These are phyloP conservation scores for Dexiosoma caninum DNA, from an alignment of 2,888 invertebrate genomes.

Conservation along the genomic window DNA sequence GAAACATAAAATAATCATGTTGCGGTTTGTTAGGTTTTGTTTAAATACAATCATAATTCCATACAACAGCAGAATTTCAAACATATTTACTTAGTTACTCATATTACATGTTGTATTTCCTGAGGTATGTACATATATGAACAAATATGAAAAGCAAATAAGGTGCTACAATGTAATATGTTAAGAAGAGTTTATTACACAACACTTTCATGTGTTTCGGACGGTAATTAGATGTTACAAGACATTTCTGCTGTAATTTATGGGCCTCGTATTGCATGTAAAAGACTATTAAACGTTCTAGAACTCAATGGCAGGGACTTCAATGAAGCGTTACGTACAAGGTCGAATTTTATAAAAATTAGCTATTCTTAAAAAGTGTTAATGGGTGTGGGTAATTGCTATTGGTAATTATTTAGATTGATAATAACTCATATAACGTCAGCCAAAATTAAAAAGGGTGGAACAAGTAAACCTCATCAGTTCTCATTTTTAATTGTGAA, in stretches of 20 bases:
- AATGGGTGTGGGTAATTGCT: neutral
- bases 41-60: neutral
- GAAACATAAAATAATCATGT: slow-evolving; percentile 48
- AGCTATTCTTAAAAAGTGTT: neutral
- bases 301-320: slow-evolving; percentile 19
- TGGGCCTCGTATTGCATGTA: too few relatives aligned
- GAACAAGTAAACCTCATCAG: too few relatives aligned
- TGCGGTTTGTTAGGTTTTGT: slow-evolving; percentile 58
- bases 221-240: slow-evolving; percentile 1
- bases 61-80: neutral
- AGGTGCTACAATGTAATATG: neutral
- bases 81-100: slow-evolving; percentile 24
- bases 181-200: slow-evolving; percentile 46
- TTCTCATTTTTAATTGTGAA: too few relatives aligned
- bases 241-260: too few relatives aligned
- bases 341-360: slow-evolving; percentile 29
- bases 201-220: slow-evolving; percentile 35
- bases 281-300: neutral
- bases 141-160: neutral
- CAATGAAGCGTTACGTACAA: slow-evolving; percentile 44
- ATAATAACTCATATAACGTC: too few relatives aligned
- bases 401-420: too few relatives aligned
- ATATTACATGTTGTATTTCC: slow-evolving; percentile 50
- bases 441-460: too few relatives aligned
- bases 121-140: slow-evolving; percentile 13